Base-by-base conservation (phyloP, 2,797 vertebrate species). In the Craterocephalus amniculus region DNA sequence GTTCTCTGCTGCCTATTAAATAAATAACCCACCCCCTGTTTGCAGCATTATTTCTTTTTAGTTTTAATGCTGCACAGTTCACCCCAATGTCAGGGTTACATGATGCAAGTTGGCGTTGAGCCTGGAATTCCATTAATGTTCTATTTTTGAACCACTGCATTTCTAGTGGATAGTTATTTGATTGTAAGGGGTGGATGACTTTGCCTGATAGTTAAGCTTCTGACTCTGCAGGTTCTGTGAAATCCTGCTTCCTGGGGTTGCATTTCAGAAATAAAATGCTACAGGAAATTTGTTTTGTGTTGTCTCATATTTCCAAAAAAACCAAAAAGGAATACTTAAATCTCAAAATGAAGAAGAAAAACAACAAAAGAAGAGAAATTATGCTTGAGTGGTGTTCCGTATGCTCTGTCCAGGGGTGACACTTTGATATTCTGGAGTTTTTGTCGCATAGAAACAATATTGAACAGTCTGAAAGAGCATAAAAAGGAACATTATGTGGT, bases 121-220 rank as follows among this genome's bases (percentile, higher is more conserved):
- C 76, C 84, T 49, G 51, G 45, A 74, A 24, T 58, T 62, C 68
- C 60, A 89, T 85, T 78, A 78, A 61, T 58, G 58, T 55, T n/a
- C 49, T 67, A 67, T 70, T 76, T 78, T 61, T 40, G 40, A 38
- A 59, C 43, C 64, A 60, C 81, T 78, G 32, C 32, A 61, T 83
- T 78, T 69, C 68, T 65, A 38, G 60, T 65, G 61, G 65, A 60
- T 63, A 40, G 63, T 84, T 67, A 86, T 83, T 54, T 67, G 35
- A 83, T 74, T 80, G 26, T 32, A 29, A 49, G 34, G 5, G 49
- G 36, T 34, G 57, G 29, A 38, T 67, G 57, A 54, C 58, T 79
- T 76, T 77, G 14, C 8, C 40, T 67, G 57, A 76, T 54, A 72
- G 59, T 75, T 66, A 67, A 74, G 48, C 49, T 63, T 55, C 52